phyloP scores from a whole-genome alignment of 2,888 invertebrate species.

The Dyspetes luteomarginatus region DNA sequence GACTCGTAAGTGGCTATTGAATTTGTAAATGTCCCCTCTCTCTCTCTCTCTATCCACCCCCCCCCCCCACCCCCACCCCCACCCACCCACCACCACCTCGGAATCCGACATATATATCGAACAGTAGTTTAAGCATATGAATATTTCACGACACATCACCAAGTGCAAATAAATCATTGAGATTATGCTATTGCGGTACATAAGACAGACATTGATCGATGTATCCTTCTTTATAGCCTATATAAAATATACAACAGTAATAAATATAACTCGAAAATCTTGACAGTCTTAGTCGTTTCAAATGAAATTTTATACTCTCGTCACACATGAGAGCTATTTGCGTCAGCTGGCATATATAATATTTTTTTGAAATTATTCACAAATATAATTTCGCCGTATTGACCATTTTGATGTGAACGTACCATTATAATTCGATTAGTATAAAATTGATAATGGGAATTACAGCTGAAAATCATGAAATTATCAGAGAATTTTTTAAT shows the following conservation, averaged over 20 bases:
- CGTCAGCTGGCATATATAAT: constrained; percentile 14
- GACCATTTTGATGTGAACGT: not conserved
- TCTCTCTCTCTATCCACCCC: too few species aligned
- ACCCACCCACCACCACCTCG: too few species aligned
- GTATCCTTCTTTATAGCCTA: constrained; percentile 43
- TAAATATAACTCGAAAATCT: constrained; percentile 52
- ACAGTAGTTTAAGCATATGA: constrained; percentile 47
- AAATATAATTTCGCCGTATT: constrained; percentile 27
- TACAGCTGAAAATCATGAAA: too few species aligned
- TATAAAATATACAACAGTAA: constrained; percentile 18
- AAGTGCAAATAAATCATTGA: constrained; percentile 53
- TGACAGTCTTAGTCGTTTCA: constrained; percentile 33
- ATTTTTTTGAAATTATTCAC: constrained; percentile 22
- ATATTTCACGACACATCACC: constrained; percentile 57
- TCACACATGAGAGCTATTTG: constrained; percentile 26
- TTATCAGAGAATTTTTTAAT: too few species aligned
- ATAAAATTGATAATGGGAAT: too few species aligned
- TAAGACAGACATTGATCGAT: constrained; percentile 59
- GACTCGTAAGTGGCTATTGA: constrained; percentile 34
- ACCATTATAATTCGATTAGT: not conserved
- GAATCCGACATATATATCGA: constrained; percentile 13
- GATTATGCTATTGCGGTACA: constrained; percentile 52
- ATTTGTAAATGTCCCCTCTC: constrained; percentile 31
- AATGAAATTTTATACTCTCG: constrained; percentile 47
- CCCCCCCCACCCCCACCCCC: too few species aligned